Percentiles rank a stretch among this genome's conserved stretches.
These are phyloP conservation scores for Habrosyne pyritoides DNA, from an alignment of 2,888 invertebrate species.

Conservation along the genomic window DNA sequence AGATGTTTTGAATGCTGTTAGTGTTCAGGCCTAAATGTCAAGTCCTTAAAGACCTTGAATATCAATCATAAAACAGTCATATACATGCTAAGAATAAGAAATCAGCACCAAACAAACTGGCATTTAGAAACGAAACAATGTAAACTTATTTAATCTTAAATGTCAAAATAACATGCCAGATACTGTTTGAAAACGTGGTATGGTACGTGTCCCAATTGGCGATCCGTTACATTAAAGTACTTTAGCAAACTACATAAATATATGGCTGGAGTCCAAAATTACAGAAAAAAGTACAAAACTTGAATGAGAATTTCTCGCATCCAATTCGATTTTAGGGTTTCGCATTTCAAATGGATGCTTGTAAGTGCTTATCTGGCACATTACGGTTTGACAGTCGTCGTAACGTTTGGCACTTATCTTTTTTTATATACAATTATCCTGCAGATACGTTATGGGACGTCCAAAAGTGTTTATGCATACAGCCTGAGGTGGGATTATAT, in stretches of 20 bases:
- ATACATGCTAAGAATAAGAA: neutral
- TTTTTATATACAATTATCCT: constrained; percentile 1
- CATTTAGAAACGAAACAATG: neutral
- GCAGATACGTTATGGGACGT: neutral
- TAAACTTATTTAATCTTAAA: neutral
- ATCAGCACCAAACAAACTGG: neutral
- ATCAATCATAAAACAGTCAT: neutral
- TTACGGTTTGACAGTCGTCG: constrained; percentile 3
- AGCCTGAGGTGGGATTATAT: neutral
- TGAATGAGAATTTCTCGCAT: neutral
- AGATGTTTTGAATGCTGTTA: neutral
- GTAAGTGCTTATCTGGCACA: neutral
- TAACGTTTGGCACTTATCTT: neutral
- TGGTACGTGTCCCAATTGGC: neutral
- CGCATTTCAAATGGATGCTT: neutral
- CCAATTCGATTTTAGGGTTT: neutral
- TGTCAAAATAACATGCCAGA: neutral
- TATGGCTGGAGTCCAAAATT: neutral
- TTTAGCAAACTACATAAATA: neutral
- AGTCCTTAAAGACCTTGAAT: neutral
- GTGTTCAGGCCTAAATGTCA: neutral
- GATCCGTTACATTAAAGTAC: neutral
- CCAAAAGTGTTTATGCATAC: constrained; percentile 1
- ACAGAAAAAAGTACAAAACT: neutral
- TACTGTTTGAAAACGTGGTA: neutral